Evolutionary conservation across 1,140 invertebrate genomes (phyloP).

Genomic region (Acarapis woodi): DNA sequence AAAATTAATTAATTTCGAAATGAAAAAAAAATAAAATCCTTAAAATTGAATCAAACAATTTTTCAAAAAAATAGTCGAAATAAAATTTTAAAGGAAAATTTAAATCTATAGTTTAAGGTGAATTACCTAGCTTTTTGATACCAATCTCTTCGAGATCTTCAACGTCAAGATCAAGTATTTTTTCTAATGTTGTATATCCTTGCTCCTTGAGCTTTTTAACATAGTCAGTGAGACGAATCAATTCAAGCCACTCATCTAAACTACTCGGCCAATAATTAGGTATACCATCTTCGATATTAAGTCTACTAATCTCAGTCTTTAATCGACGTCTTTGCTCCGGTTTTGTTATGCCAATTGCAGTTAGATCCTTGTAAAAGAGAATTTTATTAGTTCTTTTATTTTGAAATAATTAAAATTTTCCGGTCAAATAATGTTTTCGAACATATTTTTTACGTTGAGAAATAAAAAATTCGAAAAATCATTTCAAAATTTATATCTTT

Average conservation of each 20-base stretch:
- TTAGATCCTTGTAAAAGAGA: slow-evolving; percentile 35
- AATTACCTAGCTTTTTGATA: slow-evolving; percentile 29
- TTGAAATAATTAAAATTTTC: too few species aligned
- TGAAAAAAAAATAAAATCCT: too few species aligned
- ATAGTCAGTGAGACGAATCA: slow-evolving; percentile 71
- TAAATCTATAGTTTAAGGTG: too few species aligned
- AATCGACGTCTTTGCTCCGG: slow-evolving; percentile 82
- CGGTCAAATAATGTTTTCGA: too few species aligned
- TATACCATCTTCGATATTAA: slow-evolving; percentile 72
- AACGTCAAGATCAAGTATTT: slow-evolving; percentile 65
- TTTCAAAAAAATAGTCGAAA: not conserved
- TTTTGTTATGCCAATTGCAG: slow-evolving; percentile 69
- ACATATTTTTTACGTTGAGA: too few species aligned
- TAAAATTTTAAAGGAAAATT: not conserved
- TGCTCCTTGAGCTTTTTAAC: slow-evolving; percentile 54
- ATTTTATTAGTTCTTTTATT: too few species aligned
- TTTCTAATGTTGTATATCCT: slow-evolving; percentile 67
- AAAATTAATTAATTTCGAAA: too few species aligned
- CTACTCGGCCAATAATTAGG: slow-evolving; percentile 71
- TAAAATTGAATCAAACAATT: too few species aligned
- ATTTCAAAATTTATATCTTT: too few species aligned
- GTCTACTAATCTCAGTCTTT: slow-evolving; percentile 76
- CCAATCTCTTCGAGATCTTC: slow-evolving; percentile 98
- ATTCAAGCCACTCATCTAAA: slow-evolving; percentile 66
- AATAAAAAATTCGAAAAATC: too few species aligned